These are phyloP conservation scores for Eulemur rufifrons DNA, from an alignment of 2,113 vertebrate species.

Conservation along the genomic window DNA sequence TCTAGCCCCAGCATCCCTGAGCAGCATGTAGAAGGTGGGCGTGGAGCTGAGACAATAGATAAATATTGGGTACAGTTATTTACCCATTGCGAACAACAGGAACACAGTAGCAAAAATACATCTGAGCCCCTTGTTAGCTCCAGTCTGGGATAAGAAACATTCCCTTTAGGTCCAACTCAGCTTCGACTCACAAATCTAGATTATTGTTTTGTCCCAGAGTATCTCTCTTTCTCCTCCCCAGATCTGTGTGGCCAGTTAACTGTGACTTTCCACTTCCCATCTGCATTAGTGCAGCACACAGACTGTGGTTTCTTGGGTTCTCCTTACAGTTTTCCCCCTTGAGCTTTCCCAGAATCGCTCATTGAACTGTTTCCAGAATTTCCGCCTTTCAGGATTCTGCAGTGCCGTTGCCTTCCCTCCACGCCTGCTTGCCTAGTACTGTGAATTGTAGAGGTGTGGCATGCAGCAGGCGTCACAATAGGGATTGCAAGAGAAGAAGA, in stretches of 20 bases:
- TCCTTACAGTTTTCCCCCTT: background rate
- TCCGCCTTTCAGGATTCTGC: background rate
- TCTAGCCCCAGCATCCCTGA: background rate
- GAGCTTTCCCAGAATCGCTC: background rate
- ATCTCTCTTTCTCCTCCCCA: background rate
- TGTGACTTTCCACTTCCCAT: background rate
- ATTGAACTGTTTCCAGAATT: background rate
- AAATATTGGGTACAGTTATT: background rate
- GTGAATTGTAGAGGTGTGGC: background rate
- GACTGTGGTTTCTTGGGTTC: background rate
- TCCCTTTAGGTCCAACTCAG: background rate
- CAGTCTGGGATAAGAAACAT: background rate
- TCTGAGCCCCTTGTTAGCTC: background rate
- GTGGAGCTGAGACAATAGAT: background rate
- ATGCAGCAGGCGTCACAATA: background rate
- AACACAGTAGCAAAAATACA: background rate
- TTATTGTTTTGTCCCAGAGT: background rate
- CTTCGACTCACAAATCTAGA: background rate
- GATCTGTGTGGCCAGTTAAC: background rate
- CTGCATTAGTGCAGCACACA: background rate
- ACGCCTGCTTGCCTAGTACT: background rate
- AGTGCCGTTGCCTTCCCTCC: background rate
- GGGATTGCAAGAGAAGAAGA: background rate
- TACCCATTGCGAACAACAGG: background rate
- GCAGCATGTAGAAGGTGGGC: background rate